A percentile compares a stretch with the other conserved stretches of the same genome.
These are phyloP conservation scores for Acleris literana DNA, from an alignment of 2,888 invertebrate genomes.

Conservation along the genomic window DNA sequence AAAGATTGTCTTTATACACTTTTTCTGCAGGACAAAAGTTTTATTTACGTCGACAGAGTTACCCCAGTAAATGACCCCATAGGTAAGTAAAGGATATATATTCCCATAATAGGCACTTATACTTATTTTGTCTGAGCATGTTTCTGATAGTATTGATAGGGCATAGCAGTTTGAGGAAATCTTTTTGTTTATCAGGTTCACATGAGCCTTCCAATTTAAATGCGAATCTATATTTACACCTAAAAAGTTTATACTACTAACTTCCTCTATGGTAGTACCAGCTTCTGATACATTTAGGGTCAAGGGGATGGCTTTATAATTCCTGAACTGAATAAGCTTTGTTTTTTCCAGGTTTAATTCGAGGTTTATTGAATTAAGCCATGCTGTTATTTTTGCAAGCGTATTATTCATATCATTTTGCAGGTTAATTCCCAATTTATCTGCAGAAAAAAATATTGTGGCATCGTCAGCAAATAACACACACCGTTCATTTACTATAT, in stretches of 20 bases:
- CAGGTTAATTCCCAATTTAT: background rate
- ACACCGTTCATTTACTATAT: background rate
- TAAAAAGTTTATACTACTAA: background rate
- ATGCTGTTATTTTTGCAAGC: background rate
- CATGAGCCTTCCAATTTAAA: too few species aligned
- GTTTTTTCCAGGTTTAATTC: background rate
- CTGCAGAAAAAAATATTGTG: background rate
- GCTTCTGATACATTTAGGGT: background rate
- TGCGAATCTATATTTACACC: background rate
- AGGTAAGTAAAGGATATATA: too few species aligned
- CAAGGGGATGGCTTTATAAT: background rate
- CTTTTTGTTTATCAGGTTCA: too few species aligned
- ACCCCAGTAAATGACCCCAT: too few species aligned
- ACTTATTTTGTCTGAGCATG: too few species aligned
- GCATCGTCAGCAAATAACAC: slow-evolving; percentile 9
- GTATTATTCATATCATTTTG: background rate
- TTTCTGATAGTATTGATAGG: too few species aligned
- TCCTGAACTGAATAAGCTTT: background rate
- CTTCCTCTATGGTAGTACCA: background rate
- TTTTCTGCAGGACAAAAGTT: too few species aligned
- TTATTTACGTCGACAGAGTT: too few species aligned
- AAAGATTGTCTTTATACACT: too few species aligned
- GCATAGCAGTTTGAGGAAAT: too few species aligned
- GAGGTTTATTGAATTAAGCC: background rate
- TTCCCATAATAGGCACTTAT: too few species aligned